Base-by-base conservation (phyloP, 2,888 invertebrate species). In the Timandra comae region DNA sequence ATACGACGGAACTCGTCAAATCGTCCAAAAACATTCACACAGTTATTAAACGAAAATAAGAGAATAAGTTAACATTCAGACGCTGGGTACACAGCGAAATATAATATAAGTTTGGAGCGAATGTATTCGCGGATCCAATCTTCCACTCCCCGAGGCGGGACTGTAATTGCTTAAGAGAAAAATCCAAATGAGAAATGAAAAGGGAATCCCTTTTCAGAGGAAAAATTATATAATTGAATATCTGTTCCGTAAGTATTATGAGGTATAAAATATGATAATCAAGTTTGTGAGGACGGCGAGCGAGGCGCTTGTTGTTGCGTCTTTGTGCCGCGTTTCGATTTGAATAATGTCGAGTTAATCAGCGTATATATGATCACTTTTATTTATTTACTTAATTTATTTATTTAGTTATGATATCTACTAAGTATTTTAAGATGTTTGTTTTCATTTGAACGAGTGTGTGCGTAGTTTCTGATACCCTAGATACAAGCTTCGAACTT, bases 171-270 rank as follows among this genome's bases (percentile, higher is more conserved):
- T 82, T 84, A 84, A 82, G 82, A 84, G 84, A 84, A 84, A 84
- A 84, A 85, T 85, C 82, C 84, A 82, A 84, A 84, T 84, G 82
- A 85, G 80, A 85, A 85, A 84, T 82, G 80, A 82, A 82, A 82
- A 81, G 81, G 80, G 80, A 81, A 71, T 79, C 80, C 77, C 73
- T 79, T 78, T 81, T 74, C 74, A 74, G 72, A 78, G 75, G 73
- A 80, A 81, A 82, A 82, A 82, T 84, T 82, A 82, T 77, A 82
- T 85, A 84, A 85, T 85, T 82, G 79, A 84, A 85, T 85, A 84
- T 82, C 79, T 81, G 60, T 70, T 73, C 76, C 79, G 74, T 82
- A 80, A 82, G 82, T 74, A 84, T 84, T 78, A 85, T 80, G 81
- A 82, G 79, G 78, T 82, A 82, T 84, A 84, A 85, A 84, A 85